Base-by-base conservation (phyloP, 2,797 vertebrate genomes). In the Arremon brunneinucha region DNA sequence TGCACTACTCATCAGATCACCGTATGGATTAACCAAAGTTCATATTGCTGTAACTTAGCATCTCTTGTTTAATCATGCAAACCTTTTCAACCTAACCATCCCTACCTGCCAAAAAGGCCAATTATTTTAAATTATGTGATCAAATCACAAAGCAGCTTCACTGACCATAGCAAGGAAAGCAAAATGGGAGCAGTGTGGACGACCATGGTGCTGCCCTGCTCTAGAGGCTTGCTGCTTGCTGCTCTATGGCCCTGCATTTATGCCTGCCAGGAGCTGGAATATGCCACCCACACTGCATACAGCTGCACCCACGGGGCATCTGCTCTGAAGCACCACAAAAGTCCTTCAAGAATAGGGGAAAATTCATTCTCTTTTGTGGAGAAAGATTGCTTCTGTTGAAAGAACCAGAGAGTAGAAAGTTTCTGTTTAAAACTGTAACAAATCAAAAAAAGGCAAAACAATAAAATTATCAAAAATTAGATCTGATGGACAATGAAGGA, bases 1-100 rank as follows among this genome's bases (percentile, higher is more conserved):
- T 32, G 27, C 22, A 16, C 4, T 37, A 23, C 28, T 14, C 46
- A 23, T 34, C 3, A 12, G 16, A 9, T 76, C 17, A 24, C 55
- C 0, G 0, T n/a, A 37, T n/a, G n/a, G 30, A 69, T 57, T 65
- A 79, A 46, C 9, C 14, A 4, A 49, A 60, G 3, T 53, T 76
- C 9, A 0, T 50, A 14, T 14, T 49, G 24, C 26, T 68, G 3
- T 44, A 53, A 59, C 11, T 7, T 47, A 72, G 22, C 19, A 7
- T 75, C 5, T 9, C 12, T 27, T 62, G 18, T 70, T 84, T 53
- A 53, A 67, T 56, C 5, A 2, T 22, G 30, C n/a, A 70, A 69
- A 77, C 19, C 12, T 80, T 88, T 8, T 14, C 18, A 26, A 26
- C 0, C 1, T 44, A 60, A 47, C 34, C 2, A 8, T 23, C 9